phyloP scores from a whole-genome alignment of 1,140 invertebrate genomes.

The Pseudomyrmex cubaensis region DNA sequence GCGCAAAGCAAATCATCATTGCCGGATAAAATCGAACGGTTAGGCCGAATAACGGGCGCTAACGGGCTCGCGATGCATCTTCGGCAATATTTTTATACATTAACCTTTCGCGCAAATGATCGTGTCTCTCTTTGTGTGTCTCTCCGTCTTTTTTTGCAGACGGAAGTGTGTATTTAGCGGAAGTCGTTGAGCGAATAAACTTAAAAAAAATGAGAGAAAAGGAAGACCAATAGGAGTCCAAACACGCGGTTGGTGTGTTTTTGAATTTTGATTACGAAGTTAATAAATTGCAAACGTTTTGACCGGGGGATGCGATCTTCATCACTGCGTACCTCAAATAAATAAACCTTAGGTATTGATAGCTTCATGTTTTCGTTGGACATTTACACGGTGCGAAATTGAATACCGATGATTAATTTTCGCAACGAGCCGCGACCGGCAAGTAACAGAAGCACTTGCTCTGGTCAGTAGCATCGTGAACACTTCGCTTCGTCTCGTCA shows the following conservation, averaged over 20 bases:
- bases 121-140: background rate
- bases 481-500: slow-evolving; percentile 22
- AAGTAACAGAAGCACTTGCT: background rate
- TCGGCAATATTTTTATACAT: slow-evolving; percentile 31
- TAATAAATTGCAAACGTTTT: too few relatives aligned
- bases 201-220: too few relatives aligned
- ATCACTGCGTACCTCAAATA: too few relatives aligned
- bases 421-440: background rate
- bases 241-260: too few relatives aligned
- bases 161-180: background rate
- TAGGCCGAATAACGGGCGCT: slow-evolving; percentile 39
- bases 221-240: too few relatives aligned
- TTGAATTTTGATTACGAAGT: too few relatives aligned
- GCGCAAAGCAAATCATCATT: slow-evolving; percentile 26
- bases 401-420: background rate
- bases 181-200: too few relatives aligned
- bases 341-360: too few relatives aligned
- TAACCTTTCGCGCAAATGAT: slow-evolving; percentile 7
- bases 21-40: slow-evolving; percentile 41
- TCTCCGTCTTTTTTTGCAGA: background rate
- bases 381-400: background rate
- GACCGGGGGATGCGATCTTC: too few relatives aligned
- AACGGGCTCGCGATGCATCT: slow-evolving; percentile 45
- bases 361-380: too few relatives aligned
- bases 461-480: slow-evolving; percentile 50